Evolutionary conservation across 2,797 vertebrate species (phyloP), one percentile per base, ranked within the genome.

Genomic region (Fistularia commersonii): DNA sequence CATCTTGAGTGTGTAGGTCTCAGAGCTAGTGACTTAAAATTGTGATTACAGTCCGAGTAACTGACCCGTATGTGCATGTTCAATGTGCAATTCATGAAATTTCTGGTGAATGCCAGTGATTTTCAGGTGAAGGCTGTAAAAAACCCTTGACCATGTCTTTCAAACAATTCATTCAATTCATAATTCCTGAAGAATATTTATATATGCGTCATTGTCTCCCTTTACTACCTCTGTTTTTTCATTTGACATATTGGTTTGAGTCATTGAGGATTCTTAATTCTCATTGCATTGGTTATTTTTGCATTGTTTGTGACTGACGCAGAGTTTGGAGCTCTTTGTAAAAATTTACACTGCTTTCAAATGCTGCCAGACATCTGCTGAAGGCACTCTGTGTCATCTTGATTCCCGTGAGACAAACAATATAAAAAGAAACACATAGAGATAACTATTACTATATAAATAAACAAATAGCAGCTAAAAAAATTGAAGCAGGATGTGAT

Each of bases 131-230:
- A 23, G 23, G 23, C 23, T 23, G 23, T 23, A 23, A 23, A 23
- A 23, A 23, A 23, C 2, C 23, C 23, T 23, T 23, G 23, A 23
- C 23, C 23, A 23, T 23, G 23, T 23, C 23, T 23, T 23, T 4
- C 23, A 23, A 23, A 23, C 23, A 23, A 23, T 23, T 23, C 23
- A 2, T 2, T 23, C 23, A 23, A 23, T 23, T 23, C 23, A 23
- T 4, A 23, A 23, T 23, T 23, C 4, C 23, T 23, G 23, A 23
- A 23, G 4, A 23, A 23, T 2, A 23, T 23, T 2, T 40, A 13
- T 12, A 34, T 49, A 54, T 50, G 40, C 58, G 57, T 32, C 5
- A 12, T 5, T 11, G 72, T 51, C 60, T 68, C 50, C 62, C 70
- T 54, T 57, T 23, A 38, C 11, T 6, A 45, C 31, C 11, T 15